Base-by-base conservation (phyloP, 2,797 vertebrate species). In the Enteromius fasciolatus region DNA sequence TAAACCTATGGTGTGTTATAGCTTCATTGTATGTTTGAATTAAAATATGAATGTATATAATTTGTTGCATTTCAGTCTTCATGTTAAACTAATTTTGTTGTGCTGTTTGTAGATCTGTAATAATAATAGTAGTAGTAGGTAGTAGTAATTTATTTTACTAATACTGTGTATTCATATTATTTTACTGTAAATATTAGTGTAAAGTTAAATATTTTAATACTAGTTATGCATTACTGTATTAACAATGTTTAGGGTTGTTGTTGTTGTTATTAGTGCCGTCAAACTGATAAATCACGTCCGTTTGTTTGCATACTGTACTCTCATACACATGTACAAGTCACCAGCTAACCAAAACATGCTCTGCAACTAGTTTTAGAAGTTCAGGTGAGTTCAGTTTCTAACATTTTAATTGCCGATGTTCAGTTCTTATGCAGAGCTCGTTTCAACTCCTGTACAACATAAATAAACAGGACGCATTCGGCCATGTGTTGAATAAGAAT, bases 401-500 rank as follows among this genome's bases (percentile, higher is more conserved):
- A 52, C 36, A 46, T 82, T 82, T 76, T 54, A 82, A 68, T 76
- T 67, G 72, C 63, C 18, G 23, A 31, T 44, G 80, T 82, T 68
- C 18, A 54, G 48, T 82, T 57, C 39, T 57, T 57, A 67, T 75
- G 70, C 80, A 75, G 61, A 28, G 46, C 80, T 75, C 70, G n/a
- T 48, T 52, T 64, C 31, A 25, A 4, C 44, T 78, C 11, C 66
- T n/a, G 20, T 69, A 67, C 67, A 68, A 80, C 78, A 64, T 85
- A 63, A 83, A 57, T 85, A 87, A 87, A 83, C 63, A 78, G 83
- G 67, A 23, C 76, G 59, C 31, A 61, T 46, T 72, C 23, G 64
- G 54, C 63, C 81, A 69, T 76, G 20, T 72, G 67, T 74, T 68
- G 84, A 74, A 76, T 84, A 77, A 80, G 52, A 84, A 84, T 82